Conservation (phyloP, 23 tunicate genomes). For the Clavelina lepadiformis region DNA sequence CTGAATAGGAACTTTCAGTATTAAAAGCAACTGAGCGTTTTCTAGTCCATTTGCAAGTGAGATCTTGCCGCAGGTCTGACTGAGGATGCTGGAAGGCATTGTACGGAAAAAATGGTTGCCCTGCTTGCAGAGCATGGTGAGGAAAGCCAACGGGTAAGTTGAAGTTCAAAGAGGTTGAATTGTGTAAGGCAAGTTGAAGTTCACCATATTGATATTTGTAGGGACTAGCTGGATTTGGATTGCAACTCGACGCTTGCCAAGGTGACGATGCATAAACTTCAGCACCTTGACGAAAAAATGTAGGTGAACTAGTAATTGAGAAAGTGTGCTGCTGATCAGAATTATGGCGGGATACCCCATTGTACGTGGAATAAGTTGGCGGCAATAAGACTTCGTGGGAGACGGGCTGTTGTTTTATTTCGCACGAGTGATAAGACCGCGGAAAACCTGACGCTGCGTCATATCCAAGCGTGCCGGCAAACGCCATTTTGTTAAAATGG, state of each 20-base stretch:
- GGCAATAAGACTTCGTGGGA: conserved; percentile 18
- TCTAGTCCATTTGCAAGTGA: conserved; percentile 40
- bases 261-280: conserved; percentile 3
- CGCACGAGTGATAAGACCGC: conserved; percentile 25
- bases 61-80: conserved; percentile 23
- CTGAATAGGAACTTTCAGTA: neutral
- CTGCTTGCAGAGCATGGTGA: conserved; percentile 13
- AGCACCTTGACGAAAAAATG: conserved; percentile 3
- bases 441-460: conserved; percentile 14
- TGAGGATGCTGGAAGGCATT: conserved; percentile 46
- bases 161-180: conserved; percentile 25
- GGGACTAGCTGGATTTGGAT: neutral
- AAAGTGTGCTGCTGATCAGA: conserved; percentile 2
- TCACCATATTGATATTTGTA: conserved; percentile 39
- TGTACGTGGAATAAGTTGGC: conserved; percentile 17
- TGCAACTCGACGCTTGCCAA: neutral
- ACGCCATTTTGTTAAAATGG: conserved; percentile 30
- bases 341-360: conserved; percentile 6
- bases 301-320: no score
- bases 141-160: conserved; percentile 46
- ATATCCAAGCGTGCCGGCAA: conserved; percentile 19
- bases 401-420: conserved; percentile 8
- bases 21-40: neutral
- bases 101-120: conserved; percentile 10
- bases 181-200: conserved; percentile 5